Evolutionary conservation across 2,797 vertebrate species (phyloP).

Genomic region (Arctocebus calabarensis): DNA sequence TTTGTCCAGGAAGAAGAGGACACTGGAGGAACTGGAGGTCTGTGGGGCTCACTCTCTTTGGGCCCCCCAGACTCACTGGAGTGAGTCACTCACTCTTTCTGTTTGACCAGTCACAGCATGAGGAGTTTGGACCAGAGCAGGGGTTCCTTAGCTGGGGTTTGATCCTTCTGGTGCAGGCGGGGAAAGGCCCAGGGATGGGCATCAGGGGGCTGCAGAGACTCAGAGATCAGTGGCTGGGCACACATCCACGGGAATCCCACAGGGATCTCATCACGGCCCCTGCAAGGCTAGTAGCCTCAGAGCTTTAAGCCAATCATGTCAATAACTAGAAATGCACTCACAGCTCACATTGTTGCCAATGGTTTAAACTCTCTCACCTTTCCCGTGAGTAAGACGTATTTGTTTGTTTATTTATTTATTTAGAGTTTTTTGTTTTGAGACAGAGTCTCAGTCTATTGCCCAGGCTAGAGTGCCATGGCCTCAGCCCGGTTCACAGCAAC

Average conservation of each 20-base stretch:
- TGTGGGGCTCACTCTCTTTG: neutral
- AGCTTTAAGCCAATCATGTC: neutral
- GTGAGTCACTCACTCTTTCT: neutral
- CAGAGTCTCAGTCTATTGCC: too few relatives aligned
- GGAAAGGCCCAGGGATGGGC: too few relatives aligned
- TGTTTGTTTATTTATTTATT: too few relatives aligned
- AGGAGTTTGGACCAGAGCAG: neutral
- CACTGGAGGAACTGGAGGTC: neutral
- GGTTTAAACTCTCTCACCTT: neutral
- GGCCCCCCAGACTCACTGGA: too few relatives aligned
- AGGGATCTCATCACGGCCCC: fast-evolving
- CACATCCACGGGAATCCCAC: neutral
- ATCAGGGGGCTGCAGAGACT: neutral
- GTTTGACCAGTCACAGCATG: neutral
- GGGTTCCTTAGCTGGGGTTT: neutral
- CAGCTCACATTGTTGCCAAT: neutral
- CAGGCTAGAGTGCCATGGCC: too few relatives aligned
- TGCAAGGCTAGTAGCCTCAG: neutral
- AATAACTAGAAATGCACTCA: neutral
- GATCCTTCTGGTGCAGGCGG: neutral
- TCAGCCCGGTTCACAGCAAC: too few relatives aligned
- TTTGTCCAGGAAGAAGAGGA: neutral
- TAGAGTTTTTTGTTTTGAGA: too few relatives aligned
- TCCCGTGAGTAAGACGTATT: neutral
- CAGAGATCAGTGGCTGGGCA: neutral